Evolutionary conservation across 2,797 vertebrate genomes (phyloP).

Genomic region (Naso thynnoides): DNA sequence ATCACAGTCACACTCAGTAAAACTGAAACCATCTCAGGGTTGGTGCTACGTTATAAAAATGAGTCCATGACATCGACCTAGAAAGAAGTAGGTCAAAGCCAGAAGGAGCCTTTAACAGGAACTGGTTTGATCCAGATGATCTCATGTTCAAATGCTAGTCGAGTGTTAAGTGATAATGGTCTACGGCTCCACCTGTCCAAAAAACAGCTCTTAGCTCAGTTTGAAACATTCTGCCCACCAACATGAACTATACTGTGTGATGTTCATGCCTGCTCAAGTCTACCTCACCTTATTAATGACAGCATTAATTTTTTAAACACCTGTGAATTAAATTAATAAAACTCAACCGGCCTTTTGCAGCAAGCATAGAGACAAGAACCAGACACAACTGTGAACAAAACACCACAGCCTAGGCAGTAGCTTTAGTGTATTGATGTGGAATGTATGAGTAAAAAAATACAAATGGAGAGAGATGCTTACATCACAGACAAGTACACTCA

Average conservation of each 20-base stretch:
- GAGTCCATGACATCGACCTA: slow-evolving; percentile 50
- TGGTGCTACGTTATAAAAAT: slow-evolving; percentile 43
- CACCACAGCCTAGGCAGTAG: slow-evolving; percentile 61
- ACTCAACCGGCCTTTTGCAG: background rate
- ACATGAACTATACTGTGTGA: slow-evolving; percentile 6
- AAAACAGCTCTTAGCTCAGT: background rate
- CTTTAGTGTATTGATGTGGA: slow-evolving; percentile 71
- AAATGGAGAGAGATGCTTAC: slow-evolving; percentile 74
- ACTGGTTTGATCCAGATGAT: slow-evolving; percentile 44
- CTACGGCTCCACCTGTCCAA: slow-evolving; percentile 10
- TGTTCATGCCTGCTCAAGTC: background rate
- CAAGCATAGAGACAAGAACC: slow-evolving; percentile 5
- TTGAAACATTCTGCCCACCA: slow-evolving; percentile 9
- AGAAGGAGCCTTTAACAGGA: slow-evolving; percentile 29
- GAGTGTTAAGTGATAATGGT: slow-evolving; percentile 8
- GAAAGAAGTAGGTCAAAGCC: slow-evolving; percentile 70
- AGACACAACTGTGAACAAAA: slow-evolving; percentile 47
- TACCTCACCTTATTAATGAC: background rate
- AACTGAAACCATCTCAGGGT: slow-evolving; percentile 15
- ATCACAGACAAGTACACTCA: slow-evolving; percentile 75
- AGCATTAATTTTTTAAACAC: background rate
- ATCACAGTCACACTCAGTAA: background rate
- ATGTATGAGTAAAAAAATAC: slow-evolving; percentile 81
- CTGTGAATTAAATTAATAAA: background rate
- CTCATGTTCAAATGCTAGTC: slow-evolving; percentile 13